phyloP scores from a whole-genome alignment of 2,113 vertebrate genomes.

The Shinisaurus crocodilurus region DNA sequence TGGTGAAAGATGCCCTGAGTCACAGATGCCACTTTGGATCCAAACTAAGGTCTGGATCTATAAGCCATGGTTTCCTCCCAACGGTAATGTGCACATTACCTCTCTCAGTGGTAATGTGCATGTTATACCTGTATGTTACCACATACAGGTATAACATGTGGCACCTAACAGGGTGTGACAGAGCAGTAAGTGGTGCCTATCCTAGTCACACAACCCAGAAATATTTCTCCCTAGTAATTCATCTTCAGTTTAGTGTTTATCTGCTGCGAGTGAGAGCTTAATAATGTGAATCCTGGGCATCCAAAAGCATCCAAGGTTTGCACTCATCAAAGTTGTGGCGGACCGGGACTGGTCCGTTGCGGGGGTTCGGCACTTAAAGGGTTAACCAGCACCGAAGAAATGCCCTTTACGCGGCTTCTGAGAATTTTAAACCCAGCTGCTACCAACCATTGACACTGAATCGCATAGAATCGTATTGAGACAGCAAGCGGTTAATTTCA shows the following conservation, averaged over 20 bases:
- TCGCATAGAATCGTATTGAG: no score
- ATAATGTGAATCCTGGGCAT: neutral
- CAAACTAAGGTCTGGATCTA: neutral
- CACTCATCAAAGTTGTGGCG: no score
- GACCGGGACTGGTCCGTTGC: no score
- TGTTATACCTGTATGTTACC: neutral
- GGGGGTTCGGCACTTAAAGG: no score
- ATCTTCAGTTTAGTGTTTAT: neutral
- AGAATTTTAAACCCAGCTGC: no score
- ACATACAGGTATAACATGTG: neutral
- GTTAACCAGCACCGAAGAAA: no score
- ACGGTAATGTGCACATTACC: neutral
- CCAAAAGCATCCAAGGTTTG: no score
- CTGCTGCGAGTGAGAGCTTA: neutral
- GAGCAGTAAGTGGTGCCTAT: neutral
- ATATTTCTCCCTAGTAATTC: neutral
- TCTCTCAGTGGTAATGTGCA: neutral
- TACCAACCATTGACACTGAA: no score
- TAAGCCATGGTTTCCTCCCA: neutral
- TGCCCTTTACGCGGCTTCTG: no score
- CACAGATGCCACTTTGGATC: neutral
- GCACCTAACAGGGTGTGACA: neutral
- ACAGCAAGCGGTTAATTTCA: no score
- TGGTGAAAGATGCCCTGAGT: neutral
- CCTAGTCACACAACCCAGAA: neutral